These are phyloP conservation scores for Cisticola juncidis DNA, from an alignment of 2,113 vertebrate species.

Conservation along the genomic window DNA sequence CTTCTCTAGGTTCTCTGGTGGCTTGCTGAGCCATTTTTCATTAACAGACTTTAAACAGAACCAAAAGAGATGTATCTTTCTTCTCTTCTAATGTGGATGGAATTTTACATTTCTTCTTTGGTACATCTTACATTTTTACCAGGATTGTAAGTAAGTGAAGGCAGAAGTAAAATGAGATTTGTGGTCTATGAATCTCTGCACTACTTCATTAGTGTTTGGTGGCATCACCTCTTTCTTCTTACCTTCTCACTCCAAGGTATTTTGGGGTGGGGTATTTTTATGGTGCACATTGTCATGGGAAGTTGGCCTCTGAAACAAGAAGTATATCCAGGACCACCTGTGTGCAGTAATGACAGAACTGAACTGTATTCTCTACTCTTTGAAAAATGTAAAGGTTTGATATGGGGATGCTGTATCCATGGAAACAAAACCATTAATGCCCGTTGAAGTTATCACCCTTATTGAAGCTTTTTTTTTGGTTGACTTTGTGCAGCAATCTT, in stretches of 20 bases:
- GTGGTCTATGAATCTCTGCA: background rate
- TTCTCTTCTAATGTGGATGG: background rate
- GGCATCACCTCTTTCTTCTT: background rate
- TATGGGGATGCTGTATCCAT: rapidly evolving
- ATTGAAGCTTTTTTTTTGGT: background rate
- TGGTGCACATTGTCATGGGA: background rate
- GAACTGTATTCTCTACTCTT: background rate
- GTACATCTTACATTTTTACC: background rate
- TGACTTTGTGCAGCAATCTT: background rate
- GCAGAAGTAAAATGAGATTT: background rate
- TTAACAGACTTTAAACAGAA: background rate
- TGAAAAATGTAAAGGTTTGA: background rate
- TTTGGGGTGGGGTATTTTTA: background rate
- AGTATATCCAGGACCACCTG: background rate
- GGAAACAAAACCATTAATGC: background rate
- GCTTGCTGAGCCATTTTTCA: background rate
- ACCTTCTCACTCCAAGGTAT: background rate
- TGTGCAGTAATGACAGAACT: background rate
- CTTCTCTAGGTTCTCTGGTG: background rate
- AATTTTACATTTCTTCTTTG: background rate
- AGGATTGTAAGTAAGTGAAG: background rate
- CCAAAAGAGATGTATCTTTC: background rate
- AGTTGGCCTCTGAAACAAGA: background rate
- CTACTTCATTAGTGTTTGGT: background rate
- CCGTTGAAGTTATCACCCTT: background rate